Percentiles rank a stretch among this genome's conserved stretches.
Conservation (phyloP, 2,113 vertebrate genomes). For the Eonycteris spelaea region DNA sequence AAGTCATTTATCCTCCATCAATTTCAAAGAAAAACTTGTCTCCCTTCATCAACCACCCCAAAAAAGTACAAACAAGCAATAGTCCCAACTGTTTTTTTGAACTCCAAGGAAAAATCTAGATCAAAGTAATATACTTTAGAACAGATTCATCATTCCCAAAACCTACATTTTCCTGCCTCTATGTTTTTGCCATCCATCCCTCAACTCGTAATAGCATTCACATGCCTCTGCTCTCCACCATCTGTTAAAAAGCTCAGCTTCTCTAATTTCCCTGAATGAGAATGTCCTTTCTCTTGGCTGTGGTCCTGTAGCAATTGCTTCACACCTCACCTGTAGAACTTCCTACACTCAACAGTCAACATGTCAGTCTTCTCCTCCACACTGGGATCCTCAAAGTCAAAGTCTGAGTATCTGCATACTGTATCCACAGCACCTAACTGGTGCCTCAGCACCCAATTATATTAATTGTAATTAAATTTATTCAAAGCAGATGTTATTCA, state of each 20-base stretch:
- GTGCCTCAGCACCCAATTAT: background rate
- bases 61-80: background rate
- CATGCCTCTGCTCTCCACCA: background rate
- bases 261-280: background rate
- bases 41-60: background rate
- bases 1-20: background rate
- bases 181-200: background rate
- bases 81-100: background rate
- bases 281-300: background rate
- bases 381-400: background rate
- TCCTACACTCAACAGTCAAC: background rate
- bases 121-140: background rate
- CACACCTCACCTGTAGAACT: background rate
- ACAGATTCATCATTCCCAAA: background rate
- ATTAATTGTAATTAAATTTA: background rate
- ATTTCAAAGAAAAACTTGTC: background rate
- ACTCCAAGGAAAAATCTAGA: background rate
- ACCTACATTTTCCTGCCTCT: background rate
- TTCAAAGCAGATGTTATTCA: background rate
- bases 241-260: background rate
- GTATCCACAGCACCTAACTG: background rate
- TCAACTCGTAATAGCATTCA: background rate
- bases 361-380: background rate
- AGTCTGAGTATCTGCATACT: background rate
- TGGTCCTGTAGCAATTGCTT: background rate